phyloP scores from a whole-genome alignment of 23 tunicate species.

The Oikopleura albicans region DNA sequence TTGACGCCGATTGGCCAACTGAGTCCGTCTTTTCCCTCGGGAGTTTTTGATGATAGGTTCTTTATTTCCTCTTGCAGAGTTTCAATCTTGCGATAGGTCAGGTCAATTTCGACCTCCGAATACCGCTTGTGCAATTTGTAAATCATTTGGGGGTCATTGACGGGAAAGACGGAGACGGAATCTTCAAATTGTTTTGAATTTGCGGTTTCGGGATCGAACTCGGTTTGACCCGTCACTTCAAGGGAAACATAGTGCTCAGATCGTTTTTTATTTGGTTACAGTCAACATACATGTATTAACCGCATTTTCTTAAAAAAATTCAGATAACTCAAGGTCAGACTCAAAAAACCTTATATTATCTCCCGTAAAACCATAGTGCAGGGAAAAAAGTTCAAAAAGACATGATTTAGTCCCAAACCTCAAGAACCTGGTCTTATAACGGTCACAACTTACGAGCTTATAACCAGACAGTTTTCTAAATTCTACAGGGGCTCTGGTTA shows the following conservation, averaged over 20 bases:
- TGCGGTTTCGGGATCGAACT: slow-evolving; percentile 43
- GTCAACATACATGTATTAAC: too few species aligned
- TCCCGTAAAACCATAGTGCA: too few species aligned
- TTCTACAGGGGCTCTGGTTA: too few species aligned
- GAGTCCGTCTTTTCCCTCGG: slow-evolving; percentile 39
- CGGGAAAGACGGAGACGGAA: slow-evolving; percentile 46
- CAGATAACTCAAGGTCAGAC: too few species aligned
- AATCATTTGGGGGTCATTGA: slow-evolving; percentile 35
- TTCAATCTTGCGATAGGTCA: slow-evolving; percentile 56
- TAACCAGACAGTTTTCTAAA: too few species aligned
- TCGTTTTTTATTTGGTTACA: too few species aligned
- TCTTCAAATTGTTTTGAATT: slow-evolving; percentile 27
- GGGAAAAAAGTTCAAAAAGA: too few species aligned
- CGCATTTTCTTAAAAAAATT: too few species aligned
- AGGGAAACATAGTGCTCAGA: not conserved
- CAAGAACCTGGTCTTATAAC: too few species aligned
- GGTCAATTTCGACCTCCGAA: slow-evolving; percentile 61
- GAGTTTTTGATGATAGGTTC: slow-evolving; percentile 42
- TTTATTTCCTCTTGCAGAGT: slow-evolving; percentile 75
- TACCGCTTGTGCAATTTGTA: slow-evolving; percentile 53
- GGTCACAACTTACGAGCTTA: too few species aligned
- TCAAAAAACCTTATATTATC: too few species aligned
- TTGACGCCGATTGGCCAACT: slow-evolving; percentile 97
- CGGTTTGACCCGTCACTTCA: not conserved
- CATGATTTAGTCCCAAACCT: too few species aligned